Base-by-base conservation (phyloP, 1,140 invertebrate species). In the Sweltsa coloradensis region DNA sequence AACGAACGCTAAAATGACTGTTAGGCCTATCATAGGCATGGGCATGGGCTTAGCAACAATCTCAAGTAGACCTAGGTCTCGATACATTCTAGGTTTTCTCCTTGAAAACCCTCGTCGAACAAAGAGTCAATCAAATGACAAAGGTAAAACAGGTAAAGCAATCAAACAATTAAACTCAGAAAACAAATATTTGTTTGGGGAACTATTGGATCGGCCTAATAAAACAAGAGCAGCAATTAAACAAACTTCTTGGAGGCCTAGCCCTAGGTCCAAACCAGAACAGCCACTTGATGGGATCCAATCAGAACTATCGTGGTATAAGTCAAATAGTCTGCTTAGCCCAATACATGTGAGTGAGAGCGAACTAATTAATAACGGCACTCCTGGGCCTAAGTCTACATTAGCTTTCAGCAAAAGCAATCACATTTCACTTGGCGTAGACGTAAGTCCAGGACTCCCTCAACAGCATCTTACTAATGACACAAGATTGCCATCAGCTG, bases 151-250 rank as follows among this genome's bases (percentile, higher is more conserved):
- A 39, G 45, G 31, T 5, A 25, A 34, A 37, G 18, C 24, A 9
- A 14, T 47, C 16, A 47, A 47, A 34, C 37, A 16, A 18, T 18
- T 37, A 6, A 47, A 47, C 24, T 24, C 37, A 39, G 34, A 47
- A 25, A 47, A 47, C 22, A 47, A 47, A 31, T 25, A 16, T 5
- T 39, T 47, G 26, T 47, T 47, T 39, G 45, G 45, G 16, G 22
- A 37, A 9, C 34, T 47, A 13, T 16, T 47, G 18, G 45, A 47
- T 39, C 23, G 34, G 13, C 18, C 37, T 3, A 47, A 39, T 25
- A 39, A 24, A n/a, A 47, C 25, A 47, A 27, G 31, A 25, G 36
- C 24, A 37, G 23, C 19, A 14, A 39, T 9, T 25, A 19, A 23
- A 5, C 14, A 25, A 34, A 39, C 16, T 26, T 24, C 21, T 27